Evolutionary conservation across 30 jellyfish, hydroid and myxozoan genomes (phyloP).

Genomic region (Aurelia sp.): DNA sequence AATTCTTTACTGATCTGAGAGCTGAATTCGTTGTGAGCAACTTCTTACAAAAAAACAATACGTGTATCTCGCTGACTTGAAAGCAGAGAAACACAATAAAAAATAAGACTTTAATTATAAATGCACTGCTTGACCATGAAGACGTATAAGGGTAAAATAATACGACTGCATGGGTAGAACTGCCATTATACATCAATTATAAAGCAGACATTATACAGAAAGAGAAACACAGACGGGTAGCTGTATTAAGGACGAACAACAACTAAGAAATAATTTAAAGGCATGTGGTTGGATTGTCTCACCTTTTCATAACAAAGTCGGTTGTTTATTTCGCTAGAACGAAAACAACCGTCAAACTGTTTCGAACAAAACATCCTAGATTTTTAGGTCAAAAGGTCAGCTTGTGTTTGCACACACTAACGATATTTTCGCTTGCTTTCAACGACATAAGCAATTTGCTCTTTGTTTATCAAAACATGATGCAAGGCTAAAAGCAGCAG

Average conservation of each 20-base stretch:
- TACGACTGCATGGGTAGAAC: not conserved
- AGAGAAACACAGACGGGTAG: constrained; percentile 35
- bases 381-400: not conserved
- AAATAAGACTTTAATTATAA: too few relatives aligned
- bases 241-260: constrained; percentile 11
- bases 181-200: not conserved
- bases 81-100: not conserved
- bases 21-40: too few relatives aligned
- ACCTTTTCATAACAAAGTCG: not conserved
- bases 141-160: not conserved
- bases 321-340: not conserved
- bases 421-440: not conserved
- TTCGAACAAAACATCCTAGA: not conserved
- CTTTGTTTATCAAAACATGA: too few relatives aligned
- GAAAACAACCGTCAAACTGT: not conserved
- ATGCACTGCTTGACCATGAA: not conserved
- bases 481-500: too few relatives aligned
- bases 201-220: constrained; percentile 2
- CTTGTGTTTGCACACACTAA: constrained; percentile 1
- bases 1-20: too few relatives aligned
- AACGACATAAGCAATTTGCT: too few relatives aligned
- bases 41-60: not conserved
- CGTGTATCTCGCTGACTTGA: constrained; percentile 2
- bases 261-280: constrained; percentile 8
- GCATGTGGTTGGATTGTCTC: constrained; percentile 34